A percentile compares a stretch with the other conserved stretches of the same genome.
phyloP scores from a whole-genome alignment of 2,113 vertebrate species.

The Crotalus viridis region DNA sequence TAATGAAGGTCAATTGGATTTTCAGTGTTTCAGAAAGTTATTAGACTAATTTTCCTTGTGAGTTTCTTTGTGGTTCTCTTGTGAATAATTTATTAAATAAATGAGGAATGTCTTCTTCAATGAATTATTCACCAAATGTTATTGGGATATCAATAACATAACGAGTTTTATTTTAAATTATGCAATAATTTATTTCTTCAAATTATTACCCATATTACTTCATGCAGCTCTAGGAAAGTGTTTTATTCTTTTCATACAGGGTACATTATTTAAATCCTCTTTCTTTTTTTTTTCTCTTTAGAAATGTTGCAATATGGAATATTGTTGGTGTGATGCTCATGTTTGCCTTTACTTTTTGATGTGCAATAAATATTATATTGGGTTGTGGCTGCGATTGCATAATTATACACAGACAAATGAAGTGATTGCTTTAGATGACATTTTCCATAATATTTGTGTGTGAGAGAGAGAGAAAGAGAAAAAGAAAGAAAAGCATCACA shows the following conservation, averaged over 20 bases:
- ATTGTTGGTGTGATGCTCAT: background rate
- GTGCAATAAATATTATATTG: constrained; percentile 23
- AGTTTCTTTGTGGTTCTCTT: constrained; percentile 43
- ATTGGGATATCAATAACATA: constrained; percentile 16
- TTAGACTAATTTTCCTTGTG: constrained; percentile 28
- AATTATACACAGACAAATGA: constrained; percentile 1
- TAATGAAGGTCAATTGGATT: constrained; percentile 38
- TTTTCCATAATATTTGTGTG: background rate
- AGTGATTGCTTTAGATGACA: background rate
- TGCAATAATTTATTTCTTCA: constrained; percentile 24
- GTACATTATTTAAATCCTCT: constrained; percentile 4
- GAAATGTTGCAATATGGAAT: background rate
- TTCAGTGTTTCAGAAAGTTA: constrained; percentile 53
- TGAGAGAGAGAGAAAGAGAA: background rate
- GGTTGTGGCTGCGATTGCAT: background rate
- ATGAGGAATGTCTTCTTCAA: constrained; percentile 43
- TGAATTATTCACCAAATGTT: constrained; percentile 54
- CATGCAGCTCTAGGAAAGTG: background rate
- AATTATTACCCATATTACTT: constrained; percentile 24
- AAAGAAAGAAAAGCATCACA: background rate
- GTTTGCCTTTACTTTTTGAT: constrained; percentile 10
- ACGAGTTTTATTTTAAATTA: constrained; percentile 24
- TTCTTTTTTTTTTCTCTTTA: background rate
- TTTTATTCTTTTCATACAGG: constrained; percentile 25
- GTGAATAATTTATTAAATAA: constrained; percentile 60